Evolutionary conservation across 1,140 invertebrate genomes (phyloP).

Genomic region (Drosophila suzukii): DNA sequence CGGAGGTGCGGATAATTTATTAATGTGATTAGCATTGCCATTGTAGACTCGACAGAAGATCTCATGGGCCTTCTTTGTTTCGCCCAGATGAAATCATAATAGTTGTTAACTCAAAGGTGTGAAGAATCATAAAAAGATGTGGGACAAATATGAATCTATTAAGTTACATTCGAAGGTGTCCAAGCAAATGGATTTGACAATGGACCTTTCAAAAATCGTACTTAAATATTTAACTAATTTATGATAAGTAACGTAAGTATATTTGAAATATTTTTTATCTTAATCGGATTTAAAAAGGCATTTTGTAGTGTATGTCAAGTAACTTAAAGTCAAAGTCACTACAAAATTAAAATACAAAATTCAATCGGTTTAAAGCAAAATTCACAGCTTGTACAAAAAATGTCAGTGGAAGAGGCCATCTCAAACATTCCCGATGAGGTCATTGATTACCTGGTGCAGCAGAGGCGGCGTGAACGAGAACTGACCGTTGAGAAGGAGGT

Average conservation of each 20-base stretch:
- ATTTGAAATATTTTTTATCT: too few species aligned
- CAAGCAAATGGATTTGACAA: constrained; percentile 4
- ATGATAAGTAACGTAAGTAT: neutral
- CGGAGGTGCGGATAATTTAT: constrained; percentile 77
- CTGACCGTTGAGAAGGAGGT: constrained; percentile 42
- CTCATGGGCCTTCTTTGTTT: constrained; percentile 38
- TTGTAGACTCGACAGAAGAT: constrained; percentile 38
- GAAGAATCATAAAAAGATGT: constrained; percentile 12
- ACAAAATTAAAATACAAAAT: neutral
- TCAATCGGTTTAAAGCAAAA: constrained; percentile 1
- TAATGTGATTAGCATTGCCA: constrained; percentile 70
- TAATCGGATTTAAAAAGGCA: neutral
- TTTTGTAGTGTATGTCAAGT: neutral
- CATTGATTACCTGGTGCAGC: constrained; percentile 51
- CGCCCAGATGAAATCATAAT: constrained; percentile 40
- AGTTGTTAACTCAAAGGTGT: constrained; percentile 37
- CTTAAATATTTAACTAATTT: neutral
- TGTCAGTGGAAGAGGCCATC: constrained; percentile 18
- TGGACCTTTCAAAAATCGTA: neutral
- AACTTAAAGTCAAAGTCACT: neutral
- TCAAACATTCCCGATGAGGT: constrained; percentile 51
- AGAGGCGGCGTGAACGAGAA: constrained; percentile 47
- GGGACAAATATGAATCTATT: constrained; percentile 29
- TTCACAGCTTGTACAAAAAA: constrained; percentile 8
- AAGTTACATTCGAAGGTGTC: neutral